Conservation (phyloP, 2,888 invertebrate species). For the Brachypterus glaber region DNA sequence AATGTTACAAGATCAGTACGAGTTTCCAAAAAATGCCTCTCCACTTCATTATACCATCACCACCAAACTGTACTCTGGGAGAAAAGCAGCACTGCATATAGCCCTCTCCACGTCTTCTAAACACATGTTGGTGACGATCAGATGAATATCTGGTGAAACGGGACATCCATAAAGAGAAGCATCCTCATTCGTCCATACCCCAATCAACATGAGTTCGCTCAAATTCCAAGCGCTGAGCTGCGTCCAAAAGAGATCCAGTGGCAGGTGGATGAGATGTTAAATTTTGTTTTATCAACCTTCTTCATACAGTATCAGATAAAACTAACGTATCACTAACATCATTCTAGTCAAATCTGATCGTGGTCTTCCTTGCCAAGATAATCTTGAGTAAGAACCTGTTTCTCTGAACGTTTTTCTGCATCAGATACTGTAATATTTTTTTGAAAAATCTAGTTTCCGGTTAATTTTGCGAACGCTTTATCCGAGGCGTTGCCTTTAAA, state of each 20-base stretch:
- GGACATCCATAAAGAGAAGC: conserved; percentile 4
- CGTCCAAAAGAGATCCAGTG: conserved; percentile 1
- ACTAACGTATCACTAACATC: conserved; percentile 2
- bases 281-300: conserved; percentile 2
- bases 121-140: conserved; percentile 1
- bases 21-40: conserved; percentile 3
- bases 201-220: conserved; percentile 1
- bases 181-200: conserved; percentile 1
- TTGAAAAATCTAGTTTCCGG: too few species aligned
- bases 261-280: conserved; percentile 2
- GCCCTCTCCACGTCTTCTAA: conserved; percentile 1
- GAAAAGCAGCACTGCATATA: conserved; percentile 1
- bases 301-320: not conserved
- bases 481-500: too few species aligned
- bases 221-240: conserved; percentile 4
- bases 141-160: conserved; percentile 1
- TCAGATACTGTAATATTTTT: too few species aligned
- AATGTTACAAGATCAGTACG: not conserved
- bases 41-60: conserved; percentile 1
- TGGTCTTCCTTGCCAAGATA: too few species aligned
- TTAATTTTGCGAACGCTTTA: too few species aligned
- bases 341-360: conserved; percentile 1
- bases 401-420: too few species aligned
- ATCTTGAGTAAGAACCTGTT: not conserved
- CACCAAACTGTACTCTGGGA: conserved; percentile 3